A percentile compares a stretch with the other conserved stretches of the same genome.
Evolutionary conservation across 2,797 vertebrate genomes (phyloP).

Genomic region (Manis javanica): DNA sequence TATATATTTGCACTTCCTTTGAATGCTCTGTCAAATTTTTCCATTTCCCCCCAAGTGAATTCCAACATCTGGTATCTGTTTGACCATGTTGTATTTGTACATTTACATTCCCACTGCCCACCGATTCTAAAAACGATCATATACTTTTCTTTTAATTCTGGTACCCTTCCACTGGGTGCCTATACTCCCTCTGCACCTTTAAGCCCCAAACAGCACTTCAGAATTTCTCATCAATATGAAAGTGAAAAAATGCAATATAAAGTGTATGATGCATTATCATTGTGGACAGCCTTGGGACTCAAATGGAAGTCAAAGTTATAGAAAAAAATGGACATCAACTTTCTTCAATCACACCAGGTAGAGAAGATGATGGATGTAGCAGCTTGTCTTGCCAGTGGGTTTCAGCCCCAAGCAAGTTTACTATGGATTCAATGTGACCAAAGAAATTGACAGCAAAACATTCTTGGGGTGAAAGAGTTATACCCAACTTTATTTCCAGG

Average conservation of each 20-base stretch:
- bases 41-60: not conserved
- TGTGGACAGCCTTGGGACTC: not conserved
- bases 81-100: not conserved
- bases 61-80: not conserved
- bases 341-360: conserved; percentile 14
- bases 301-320: conserved; percentile 30
- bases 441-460: too few relatives aligned
- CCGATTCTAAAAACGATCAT: not conserved
- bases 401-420: too few relatives aligned
- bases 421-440: too few relatives aligned
- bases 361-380: not conserved
- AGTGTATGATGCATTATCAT: not conserved
- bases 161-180: not conserved
- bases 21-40: not conserved
- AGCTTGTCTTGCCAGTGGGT: not conserved
- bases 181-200: not conserved
- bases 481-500: too few relatives aligned
- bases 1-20: not conserved
- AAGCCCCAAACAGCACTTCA: not conserved
- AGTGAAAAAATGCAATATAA: not conserved
- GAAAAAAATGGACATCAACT: not conserved
- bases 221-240: conserved; percentile 21
- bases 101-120: not conserved
- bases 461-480: too few relatives aligned
- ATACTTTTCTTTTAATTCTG: not conserved